Base-by-base conservation (phyloP, 2,113 vertebrate species). In the Cottus gobio region DNA sequence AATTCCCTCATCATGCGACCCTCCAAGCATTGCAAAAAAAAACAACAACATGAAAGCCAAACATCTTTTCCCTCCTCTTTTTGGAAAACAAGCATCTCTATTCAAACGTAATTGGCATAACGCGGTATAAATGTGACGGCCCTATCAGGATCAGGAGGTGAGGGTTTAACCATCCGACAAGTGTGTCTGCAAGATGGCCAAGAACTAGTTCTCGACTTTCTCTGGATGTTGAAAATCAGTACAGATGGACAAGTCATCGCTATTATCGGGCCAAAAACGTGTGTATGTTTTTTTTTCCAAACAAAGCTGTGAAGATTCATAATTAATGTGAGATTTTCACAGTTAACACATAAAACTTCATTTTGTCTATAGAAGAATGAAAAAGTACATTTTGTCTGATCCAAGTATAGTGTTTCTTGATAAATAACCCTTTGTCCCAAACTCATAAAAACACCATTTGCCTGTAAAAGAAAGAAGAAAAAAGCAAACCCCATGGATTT, bases 251-350 rank as follows among this genome's bases (percentile, higher is more conserved):
- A 87, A 85, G 75, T 80, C 75, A 46, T 64, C 75, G 83, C 77
- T 83, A 50, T 88, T 78, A 85, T 78, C 69, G 13, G 13, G 91
- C 91, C 88, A 89, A 85, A 86, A 89, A 90, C 63, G 75, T 79
- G 88, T 79, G 76, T 85, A 75, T 87, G 76, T 90, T 89, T 89
- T 73, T 86, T 86, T 74, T 81, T 77, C 85, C 84, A 90, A 90
- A 87, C 90, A 91, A 92, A 91, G 89, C 90, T 92, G 90, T 88
- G 90, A 91, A 89, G 87, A 90, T 90, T 91, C 84, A 79, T 90
- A 88, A 91, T 91, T 84, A 86, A 90, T 86, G 91, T 92, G 92
- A 91, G 92, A 93, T 82, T 89, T 93, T 93, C 91, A 92, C 92
- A 92, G 82, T 77, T 90, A 80, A 77, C 85, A 89, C 86, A 80